Conservation (phyloP, 1,140 invertebrate species). For the Cydia strobilella region DNA sequence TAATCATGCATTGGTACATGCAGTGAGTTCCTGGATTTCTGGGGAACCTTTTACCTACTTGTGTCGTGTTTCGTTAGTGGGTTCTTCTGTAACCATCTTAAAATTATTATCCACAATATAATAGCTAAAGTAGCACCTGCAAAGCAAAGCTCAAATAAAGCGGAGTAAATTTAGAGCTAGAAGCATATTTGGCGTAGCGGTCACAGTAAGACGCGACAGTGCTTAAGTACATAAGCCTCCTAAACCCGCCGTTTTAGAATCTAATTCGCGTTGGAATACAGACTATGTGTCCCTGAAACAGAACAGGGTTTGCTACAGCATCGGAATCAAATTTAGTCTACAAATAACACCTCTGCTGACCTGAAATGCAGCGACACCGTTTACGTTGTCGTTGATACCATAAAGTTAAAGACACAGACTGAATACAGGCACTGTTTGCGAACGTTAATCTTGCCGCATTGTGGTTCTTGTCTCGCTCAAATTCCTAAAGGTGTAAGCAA, state of each 20-base stretch:
- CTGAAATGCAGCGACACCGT: slow-evolving; percentile 1
- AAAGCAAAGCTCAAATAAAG: slow-evolving; percentile 39
- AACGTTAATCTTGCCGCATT: not conserved
- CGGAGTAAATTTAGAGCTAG: slow-evolving; percentile 38
- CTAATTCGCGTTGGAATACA: not conserved
- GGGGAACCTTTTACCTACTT: slow-evolving; percentile 32
- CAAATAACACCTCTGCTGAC: not conserved
- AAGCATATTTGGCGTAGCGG: slow-evolving; percentile 29
- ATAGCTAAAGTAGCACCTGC: slow-evolving; percentile 36
- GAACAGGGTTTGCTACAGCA: not conserved
- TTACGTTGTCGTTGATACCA: not conserved
- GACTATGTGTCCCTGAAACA: not conserved
- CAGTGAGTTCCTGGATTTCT: slow-evolving; percentile 22
- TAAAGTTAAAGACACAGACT: not conserved
- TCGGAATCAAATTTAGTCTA: not conserved
- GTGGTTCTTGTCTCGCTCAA: slow-evolving; percentile 3
- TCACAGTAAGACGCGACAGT: slow-evolving; percentile 12
- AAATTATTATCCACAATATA: slow-evolving; percentile 30
- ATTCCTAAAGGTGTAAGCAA: not conserved
- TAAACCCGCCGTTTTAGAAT: not conserved
- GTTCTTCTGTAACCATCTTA: slow-evolving; percentile 33
- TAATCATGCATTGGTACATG: slow-evolving; percentile 20
- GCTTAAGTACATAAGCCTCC: not conserved
- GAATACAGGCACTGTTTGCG: not conserved
- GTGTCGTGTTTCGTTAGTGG: slow-evolving; percentile 22